phyloP scores from a whole-genome alignment of 2,888 invertebrate genomes.

The Erynnis tages region DNA sequence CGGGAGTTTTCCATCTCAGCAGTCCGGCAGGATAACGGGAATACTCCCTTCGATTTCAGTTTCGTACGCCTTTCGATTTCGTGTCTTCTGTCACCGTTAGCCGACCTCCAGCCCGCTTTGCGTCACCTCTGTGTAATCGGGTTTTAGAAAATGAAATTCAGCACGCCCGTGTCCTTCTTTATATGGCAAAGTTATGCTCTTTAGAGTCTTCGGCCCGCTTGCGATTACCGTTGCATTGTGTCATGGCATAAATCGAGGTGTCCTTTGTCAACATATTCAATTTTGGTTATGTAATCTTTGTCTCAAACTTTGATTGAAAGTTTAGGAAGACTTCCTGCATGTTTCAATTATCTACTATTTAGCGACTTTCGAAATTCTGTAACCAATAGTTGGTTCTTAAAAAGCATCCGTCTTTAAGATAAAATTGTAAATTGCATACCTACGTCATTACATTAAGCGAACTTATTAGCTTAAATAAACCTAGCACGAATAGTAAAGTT shows the following conservation, averaged over 20 bases:
- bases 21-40: slow-evolving; percentile 74
- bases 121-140: slow-evolving; percentile 74
- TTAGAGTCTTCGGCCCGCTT: slow-evolving; percentile 46
- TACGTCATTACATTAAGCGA: too few species aligned
- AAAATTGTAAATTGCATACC: too few species aligned
- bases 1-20: slow-evolving; percentile 75
- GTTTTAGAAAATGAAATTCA: slow-evolving; percentile 81
- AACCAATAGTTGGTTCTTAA: too few species aligned
- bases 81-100: slow-evolving; percentile 63
- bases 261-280: slow-evolving; percentile 39
- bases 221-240: slow-evolving; percentile 43
- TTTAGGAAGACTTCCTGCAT: too few species aligned
- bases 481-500: too few species aligned
- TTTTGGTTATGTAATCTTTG: slow-evolving; percentile 38
- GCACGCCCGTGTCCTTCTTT: slow-evolving; percentile 66
- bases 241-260: slow-evolving; percentile 33
- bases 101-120: slow-evolving; percentile 60
- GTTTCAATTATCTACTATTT: too few species aligned
- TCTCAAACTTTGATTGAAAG: neutral
- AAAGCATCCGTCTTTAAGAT: too few species aligned
- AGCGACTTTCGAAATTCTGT: too few species aligned
- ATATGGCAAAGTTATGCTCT: slow-evolving; percentile 65
- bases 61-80: slow-evolving; percentile 76
- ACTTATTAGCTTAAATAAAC: too few species aligned
- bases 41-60: slow-evolving; percentile 76